These are phyloP conservation scores for Gymnothorax javanicus DNA, from an alignment of 2,797 vertebrate species.

Conservation along the genomic window DNA sequence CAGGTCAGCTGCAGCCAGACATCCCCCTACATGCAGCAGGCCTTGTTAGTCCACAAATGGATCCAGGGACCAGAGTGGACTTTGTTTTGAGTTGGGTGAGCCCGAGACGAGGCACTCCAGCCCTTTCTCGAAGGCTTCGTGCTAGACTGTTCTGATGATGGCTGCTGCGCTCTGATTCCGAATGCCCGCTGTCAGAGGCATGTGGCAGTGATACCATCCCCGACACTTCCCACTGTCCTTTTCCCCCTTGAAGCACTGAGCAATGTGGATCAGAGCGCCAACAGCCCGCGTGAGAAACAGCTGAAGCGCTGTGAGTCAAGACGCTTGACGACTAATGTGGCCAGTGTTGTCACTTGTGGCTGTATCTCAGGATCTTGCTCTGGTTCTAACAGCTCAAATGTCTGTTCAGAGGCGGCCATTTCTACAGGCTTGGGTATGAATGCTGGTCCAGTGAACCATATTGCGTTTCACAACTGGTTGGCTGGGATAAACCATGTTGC, in stretches of 20 bases:
- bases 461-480: background rate
- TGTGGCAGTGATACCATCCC: conserved; percentile 36
- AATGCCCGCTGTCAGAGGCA: background rate
- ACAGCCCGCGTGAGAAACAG: conserved; percentile 23
- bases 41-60: conserved; percentile 40
- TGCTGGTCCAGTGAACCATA: background rate
- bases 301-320: conserved; percentile 33
- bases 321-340: conserved; percentile 25
- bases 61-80: conserved; percentile 40
- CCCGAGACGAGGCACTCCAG: conserved; percentile 32
- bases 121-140: conserved; percentile 33
- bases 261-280: conserved; percentile 8
- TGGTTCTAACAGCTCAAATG: background rate
- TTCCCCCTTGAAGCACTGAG: background rate
- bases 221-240: background rate
- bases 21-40: conserved; percentile 42
- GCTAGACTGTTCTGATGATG: conserved; percentile 35
- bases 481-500: conserved; percentile 16
- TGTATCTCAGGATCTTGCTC: conserved; percentile 30
- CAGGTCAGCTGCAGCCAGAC: conserved; percentile 30
- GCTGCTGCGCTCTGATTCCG: background rate
- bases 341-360: conserved; percentile 36
- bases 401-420: background rate
- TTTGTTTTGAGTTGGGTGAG: too few species aligned
- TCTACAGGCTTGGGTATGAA: too few species aligned